A percentile compares a stretch with the other conserved stretches of the same genome.
phyloP scores from a whole-genome alignment of 2,888 invertebrate genomes.

The Himalopsyche japonica region DNA sequence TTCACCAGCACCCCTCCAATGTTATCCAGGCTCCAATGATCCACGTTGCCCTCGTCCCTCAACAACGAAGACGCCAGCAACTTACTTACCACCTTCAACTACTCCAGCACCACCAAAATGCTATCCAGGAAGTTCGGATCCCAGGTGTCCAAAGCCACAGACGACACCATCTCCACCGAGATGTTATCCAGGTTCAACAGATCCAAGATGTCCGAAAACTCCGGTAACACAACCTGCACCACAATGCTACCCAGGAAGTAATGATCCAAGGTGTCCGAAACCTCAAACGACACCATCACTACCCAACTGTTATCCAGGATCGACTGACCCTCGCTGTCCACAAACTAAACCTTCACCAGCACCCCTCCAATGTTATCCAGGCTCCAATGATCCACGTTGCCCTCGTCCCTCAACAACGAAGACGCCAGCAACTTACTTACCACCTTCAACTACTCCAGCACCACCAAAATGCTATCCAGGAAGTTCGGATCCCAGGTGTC shows the following conservation, averaged over 20 bases:
- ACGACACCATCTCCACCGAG: slow-evolving; percentile 45
- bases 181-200: slow-evolving; percentile 46
- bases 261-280: slow-evolving; percentile 43
- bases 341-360: too few relatives aligned
- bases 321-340: slow-evolving; percentile 47
- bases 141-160: too few relatives aligned
- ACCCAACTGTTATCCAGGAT: slow-evolving; percentile 47
- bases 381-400: slow-evolving; percentile 43
- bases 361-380: slow-evolving; percentile 46
- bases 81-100: too few relatives aligned
- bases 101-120: too few relatives aligned
- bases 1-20: too few relatives aligned
- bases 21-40: slow-evolving; percentile 44
- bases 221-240: slow-evolving; percentile 44
- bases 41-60: slow-evolving; percentile 45
- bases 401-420: too few relatives aligned
- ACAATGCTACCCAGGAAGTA: too few relatives aligned
- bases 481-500: slow-evolving; percentile 42
- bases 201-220: too few relatives aligned
- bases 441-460: too few relatives aligned
- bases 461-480: slow-evolving; percentile 44
- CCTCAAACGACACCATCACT: slow-evolving; percentile 42
- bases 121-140: too few relatives aligned
- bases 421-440: too few relatives aligned
- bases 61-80: too few relatives aligned